These are phyloP conservation scores for Jacana jacana DNA, from an alignment of 2,113 vertebrate genomes.

Conservation along the genomic window DNA sequence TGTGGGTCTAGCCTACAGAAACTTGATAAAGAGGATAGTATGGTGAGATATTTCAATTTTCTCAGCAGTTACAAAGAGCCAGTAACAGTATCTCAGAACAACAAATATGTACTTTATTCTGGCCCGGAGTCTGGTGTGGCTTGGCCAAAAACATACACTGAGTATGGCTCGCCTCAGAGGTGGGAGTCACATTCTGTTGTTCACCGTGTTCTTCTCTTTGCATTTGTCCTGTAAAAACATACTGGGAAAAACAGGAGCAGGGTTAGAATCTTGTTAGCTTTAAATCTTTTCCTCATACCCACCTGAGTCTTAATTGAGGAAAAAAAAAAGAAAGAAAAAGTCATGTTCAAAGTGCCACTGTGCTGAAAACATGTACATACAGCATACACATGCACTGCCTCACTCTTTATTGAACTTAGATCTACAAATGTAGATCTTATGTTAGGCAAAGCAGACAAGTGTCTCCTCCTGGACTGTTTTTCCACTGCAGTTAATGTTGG, in stretches of 20 bases:
- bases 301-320: neutral
- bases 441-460: neutral
- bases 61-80: neutral
- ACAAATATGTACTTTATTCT: neutral
- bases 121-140: neutral
- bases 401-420: neutral
- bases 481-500: neutral
- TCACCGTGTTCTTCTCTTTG: neutral
- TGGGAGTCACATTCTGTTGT: neutral
- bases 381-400: neutral
- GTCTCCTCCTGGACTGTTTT: neutral
- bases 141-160: neutral
- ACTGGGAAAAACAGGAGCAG: neutral
- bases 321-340: neutral
- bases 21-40: neutral
- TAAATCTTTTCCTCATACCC: neutral
- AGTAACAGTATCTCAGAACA: neutral
- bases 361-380: neutral
- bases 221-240: neutral
- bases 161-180: neutral
- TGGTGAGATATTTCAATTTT: neutral
- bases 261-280: neutral
- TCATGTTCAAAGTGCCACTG: neutral
- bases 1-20: neutral
- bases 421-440: neutral